Evolutionary conservation across 2,113 vertebrate species (phyloP), one percentile per base, ranked within the genome.

Genomic region (Misgurnus anguillicaudatus): DNA sequence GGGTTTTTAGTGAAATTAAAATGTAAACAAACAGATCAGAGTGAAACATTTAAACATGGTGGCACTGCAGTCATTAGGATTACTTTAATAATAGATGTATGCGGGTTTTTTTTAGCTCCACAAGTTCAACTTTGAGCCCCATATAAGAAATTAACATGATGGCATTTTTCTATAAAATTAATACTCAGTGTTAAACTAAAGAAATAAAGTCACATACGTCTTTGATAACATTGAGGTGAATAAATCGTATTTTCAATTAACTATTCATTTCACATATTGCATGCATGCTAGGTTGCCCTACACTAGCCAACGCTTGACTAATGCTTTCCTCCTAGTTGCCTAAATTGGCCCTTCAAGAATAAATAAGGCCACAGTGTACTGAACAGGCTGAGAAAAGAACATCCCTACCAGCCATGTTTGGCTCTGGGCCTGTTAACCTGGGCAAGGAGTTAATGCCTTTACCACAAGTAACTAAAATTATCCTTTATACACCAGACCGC

Each of bases 371-470:
- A 2, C 16, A 45, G 17, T 64, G 60, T 75, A 39, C 73, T 17
- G 13, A 48, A 73, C 39, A 31, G 41, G n/a, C 16, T 4, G 1
- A 19, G 10, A 11, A 16, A 45, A 64, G 60, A 64, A 63, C 73
- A 64, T 75, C 73, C 42, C 16, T 19, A 9, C 6, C 14, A 42
- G 16, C n/a, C 21, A 31, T 3, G n/a, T 13, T 24, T 75, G 58
- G 42, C 72, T 48, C 58, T 0, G 8, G 31, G 42, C 24, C 60
- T 64, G 24, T 24, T 53, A 64, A 75, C 73, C 61, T 21, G 41
- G 41, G 41, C 41, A 45, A 60, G 61, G 21, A 74, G 71, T 61
- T 53, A 38, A 63, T 21, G 62, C 73, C 45, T 64, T 75, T 51
- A 38, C 73, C 42, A 38, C 45, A 19, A 39, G 60, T 8, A 31